These are phyloP conservation scores for Notolepis coatsorum DNA, from an alignment of 2,797 vertebrate genomes.

Conservation along the genomic window DNA sequence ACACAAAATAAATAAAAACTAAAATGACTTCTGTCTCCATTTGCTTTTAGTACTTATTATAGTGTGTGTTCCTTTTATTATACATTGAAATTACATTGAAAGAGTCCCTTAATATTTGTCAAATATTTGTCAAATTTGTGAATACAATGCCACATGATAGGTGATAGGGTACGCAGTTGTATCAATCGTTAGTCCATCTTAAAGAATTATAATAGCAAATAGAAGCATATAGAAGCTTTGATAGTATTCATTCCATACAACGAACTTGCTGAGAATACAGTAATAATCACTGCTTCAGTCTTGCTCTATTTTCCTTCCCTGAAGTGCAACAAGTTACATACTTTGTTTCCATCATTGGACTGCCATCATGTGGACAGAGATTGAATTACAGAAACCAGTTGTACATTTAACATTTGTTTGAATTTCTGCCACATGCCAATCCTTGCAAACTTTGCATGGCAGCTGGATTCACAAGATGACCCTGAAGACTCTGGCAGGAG, in stretches of 20 bases:
- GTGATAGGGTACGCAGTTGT: too few species aligned
- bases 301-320: neutral
- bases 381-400: constrained; percentile 45
- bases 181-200: too few species aligned
- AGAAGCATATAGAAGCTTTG: too few species aligned
- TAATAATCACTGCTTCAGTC: neutral
- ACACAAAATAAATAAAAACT: neutral
- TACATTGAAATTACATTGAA: neutral
- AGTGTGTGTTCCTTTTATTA: neutral
- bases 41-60: neutral
- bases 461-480: too few species aligned
- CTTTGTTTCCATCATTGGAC: constrained; percentile 48
- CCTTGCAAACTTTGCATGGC: neutral
- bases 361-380: constrained; percentile 68
- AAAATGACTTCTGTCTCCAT: neutral
- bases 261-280: neutral
- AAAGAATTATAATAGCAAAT: too few species aligned
- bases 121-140: neutral
- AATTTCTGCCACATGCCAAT: neutral
- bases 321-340: constrained; percentile 53
- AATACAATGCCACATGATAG: neutral
- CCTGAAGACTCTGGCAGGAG: too few species aligned
- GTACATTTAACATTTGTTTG: too few species aligned
- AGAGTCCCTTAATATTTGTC: neutral
- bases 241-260: neutral